Evolutionary conservation across 2,888 invertebrate genomes (phyloP).

Genomic region (Sthenelais limicola): DNA sequence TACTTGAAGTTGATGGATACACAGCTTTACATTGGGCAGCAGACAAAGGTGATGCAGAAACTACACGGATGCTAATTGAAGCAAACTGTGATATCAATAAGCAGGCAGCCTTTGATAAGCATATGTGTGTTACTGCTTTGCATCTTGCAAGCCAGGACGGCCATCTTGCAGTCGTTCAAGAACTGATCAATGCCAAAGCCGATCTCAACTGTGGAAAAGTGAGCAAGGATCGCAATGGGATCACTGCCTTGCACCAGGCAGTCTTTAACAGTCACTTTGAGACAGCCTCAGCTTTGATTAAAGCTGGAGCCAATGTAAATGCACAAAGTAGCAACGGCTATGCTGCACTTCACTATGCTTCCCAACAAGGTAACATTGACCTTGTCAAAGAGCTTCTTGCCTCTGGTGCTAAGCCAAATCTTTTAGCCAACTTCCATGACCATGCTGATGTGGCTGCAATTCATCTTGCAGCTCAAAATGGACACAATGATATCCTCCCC

Average conservation of each 20-base stretch:
- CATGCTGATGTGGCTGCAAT: constrained; percentile 48
- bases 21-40: constrained; percentile 40
- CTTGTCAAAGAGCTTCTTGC: constrained; percentile 37
- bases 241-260: constrained; percentile 40
- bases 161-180: constrained; percentile 27
- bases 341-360: constrained; percentile 52
- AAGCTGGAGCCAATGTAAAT: constrained; percentile 47
- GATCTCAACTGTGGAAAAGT: constrained; percentile 27
- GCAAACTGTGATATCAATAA: constrained; percentile 31
- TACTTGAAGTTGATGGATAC: constrained; percentile 24
- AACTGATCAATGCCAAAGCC: constrained; percentile 19
- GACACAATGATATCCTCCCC: constrained; percentile 46
- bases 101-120: constrained; percentile 32
- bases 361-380: constrained; percentile 49
- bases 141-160: constrained; percentile 40
- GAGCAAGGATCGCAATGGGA: constrained; percentile 34
- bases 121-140: constrained; percentile 33
- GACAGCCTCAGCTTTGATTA: constrained; percentile 34
- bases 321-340: constrained; percentile 51
- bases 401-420: constrained; percentile 44
- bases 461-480: constrained; percentile 54
- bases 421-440: constrained; percentile 45
- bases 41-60: constrained; percentile 38
- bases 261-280: constrained; percentile 37
- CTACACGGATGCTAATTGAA: background rate